Base-by-base conservation (phyloP, 92 coral and sea anemone genomes). In the Siderastrea radians region DNA sequence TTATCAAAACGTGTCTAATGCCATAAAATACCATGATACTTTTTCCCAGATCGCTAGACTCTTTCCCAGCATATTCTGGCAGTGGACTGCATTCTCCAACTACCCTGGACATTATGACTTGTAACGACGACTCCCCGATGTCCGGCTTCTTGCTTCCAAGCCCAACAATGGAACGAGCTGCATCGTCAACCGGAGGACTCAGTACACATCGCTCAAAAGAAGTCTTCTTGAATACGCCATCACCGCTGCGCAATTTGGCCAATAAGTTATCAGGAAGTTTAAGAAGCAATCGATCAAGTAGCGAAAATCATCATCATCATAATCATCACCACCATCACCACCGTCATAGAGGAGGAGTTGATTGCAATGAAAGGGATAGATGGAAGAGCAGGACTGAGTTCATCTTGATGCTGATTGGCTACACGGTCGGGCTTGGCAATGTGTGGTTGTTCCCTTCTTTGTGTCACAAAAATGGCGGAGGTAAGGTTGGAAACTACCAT, bases 391-490 rank as follows among this genome's bases (percentile, higher is more conserved):
- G 99, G 60, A 94, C 99, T 2, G 99, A 98, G 82, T 98, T 98
- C 79, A 82, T 98, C 49, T 75, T 98, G 53, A 96, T 95, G 58
- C 85, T 98, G 78, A 90, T 98, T 78, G 99, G 99, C 4, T 98
- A 98, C 74, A 98, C 99, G 6, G 74, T 98, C 75, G 99, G 99
- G 3, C 94, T 98, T 26, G 99, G 99, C 1, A 98, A 98, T 78
- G 99, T 98, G 1, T 98, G 99, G 99, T 83, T 92, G 57, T 98
- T 98, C 74, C 99, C 99, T 15, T 92, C 88, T 17, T 82, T 98
- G 75, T 98, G 99, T 81, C 98, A 98, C 79, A 96, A 96, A 75
- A 98, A 98, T 82, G 99, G 99, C 50, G 99, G 99, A 96, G 99
- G 99, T 98, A 76, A 77, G 98, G 38, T 8, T 75, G 1, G 65